A percentile compares a stretch with the other conserved stretches of the same genome.
These are phyloP conservation scores for Tenthredo mesomela DNA, from an alignment of 2,888 invertebrate species.

Conservation along the genomic window DNA sequence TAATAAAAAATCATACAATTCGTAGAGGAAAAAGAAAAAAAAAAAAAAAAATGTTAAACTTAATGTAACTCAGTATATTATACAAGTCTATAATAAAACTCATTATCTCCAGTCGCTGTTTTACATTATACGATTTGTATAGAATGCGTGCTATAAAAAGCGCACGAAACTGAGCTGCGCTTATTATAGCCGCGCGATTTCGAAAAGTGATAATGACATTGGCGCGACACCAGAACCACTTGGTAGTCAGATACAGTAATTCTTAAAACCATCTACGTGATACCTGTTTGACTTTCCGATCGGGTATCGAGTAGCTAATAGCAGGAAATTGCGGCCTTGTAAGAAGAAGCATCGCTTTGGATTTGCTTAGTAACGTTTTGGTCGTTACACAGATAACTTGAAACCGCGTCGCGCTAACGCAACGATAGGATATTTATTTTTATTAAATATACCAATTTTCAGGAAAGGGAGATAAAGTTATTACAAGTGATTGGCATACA, in stretches of 20 bases:
- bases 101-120: not conserved
- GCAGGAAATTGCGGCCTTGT: conserved; percentile 65
- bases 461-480: not conserved
- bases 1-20: not conserved
- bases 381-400: conserved; percentile 46
- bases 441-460: not conserved
- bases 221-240: not conserved
- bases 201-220: conserved; percentile 19
- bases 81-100: not conserved
- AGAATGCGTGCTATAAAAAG: not conserved
- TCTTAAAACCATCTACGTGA: conserved; percentile 48
- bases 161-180: conserved; percentile 2
- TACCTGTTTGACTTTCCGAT: conserved; percentile 60
- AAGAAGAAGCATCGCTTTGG: conserved; percentile 52
- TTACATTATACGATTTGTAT: not conserved
- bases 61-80: not conserved
- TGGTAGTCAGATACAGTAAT: conserved; percentile 17
- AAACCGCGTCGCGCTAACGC: conserved; percentile 57
- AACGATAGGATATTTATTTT: not conserved
- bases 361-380: conserved; percentile 59
- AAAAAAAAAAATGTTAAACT: not conserved
- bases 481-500: not conserved
- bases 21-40: not conserved
- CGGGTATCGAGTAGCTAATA: conserved; percentile 59
- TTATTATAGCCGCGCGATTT: conserved; percentile 28